Evolutionary conservation across 2,888 invertebrate species (phyloP).

Genomic region (Lycia hirtaria): DNA sequence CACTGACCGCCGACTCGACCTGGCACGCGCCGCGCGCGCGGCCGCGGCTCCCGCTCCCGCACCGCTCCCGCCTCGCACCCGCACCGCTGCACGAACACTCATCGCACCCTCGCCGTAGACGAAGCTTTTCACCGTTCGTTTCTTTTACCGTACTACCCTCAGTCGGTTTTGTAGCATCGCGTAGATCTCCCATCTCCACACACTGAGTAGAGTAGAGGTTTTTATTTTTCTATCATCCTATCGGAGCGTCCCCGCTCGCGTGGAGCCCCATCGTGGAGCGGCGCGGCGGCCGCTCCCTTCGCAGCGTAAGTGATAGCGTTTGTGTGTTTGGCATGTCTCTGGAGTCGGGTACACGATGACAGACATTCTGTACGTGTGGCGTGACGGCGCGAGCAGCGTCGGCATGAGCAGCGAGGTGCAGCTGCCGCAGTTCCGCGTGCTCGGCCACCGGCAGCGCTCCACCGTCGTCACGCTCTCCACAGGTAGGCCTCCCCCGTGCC

Average conservation of each 20-base stretch:
- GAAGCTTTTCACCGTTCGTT: conserved; percentile 6
- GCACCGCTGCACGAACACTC: conserved; percentile 20
- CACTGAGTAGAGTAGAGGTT: conserved; percentile 38
- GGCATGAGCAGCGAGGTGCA: conserved; percentile 96
- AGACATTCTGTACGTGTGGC: conserved; percentile 98
- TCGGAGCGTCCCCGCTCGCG: conserved; percentile 38
- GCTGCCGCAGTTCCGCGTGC: conserved; percentile 96
- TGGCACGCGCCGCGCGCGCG: conserved; percentile 32
- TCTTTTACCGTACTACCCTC: not conserved
- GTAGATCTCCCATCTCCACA: conserved; percentile 30
- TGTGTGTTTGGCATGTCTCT: conserved; percentile 86
- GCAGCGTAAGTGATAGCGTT: conserved; percentile 71
- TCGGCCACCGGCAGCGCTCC: conserved; percentile 96
- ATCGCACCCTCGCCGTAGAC: conserved; percentile 11
- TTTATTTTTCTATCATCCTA: conserved; percentile 47
- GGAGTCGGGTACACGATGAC: conserved; percentile 99
- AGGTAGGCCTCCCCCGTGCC: conserved; percentile 85
- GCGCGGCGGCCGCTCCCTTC: conserved; percentile 39
- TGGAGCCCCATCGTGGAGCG: conserved; percentile 37
- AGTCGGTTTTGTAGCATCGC: conserved; percentile 15
- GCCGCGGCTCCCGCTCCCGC: conserved; percentile 31
- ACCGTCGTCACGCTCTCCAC: conserved; percentile 95
- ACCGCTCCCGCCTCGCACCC: conserved; percentile 36
- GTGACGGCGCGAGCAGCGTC: conserved; percentile 94
- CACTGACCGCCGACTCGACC: conserved; percentile 31